Conservation (phyloP, 2,113 vertebrate species). For the Oncorhynchus masou region DNA sequence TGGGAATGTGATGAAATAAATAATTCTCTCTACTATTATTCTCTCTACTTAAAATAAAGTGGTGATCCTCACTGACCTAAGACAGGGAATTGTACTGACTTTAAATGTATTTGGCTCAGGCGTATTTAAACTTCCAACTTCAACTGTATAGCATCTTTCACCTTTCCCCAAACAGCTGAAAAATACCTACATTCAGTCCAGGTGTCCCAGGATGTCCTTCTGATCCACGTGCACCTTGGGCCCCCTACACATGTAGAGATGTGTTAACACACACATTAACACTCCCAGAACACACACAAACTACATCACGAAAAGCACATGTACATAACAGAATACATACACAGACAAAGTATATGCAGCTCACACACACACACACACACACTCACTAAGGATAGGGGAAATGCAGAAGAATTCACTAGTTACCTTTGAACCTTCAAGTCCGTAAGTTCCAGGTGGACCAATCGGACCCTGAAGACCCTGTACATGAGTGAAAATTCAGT, state of each 20-base stretch:
- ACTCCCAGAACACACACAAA: not conserved
- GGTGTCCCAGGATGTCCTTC: slow-evolving; percentile 17
- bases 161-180: not conserved
- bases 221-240: slow-evolving; percentile 4
- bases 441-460: slow-evolving; percentile 43
- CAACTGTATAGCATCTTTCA: not conserved
- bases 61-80: too few relatives aligned
- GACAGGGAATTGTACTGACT: too few relatives aligned
- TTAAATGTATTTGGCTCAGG: too few relatives aligned
- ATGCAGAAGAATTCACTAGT: not conserved
- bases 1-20: too few relatives aligned
- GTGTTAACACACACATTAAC: not conserved
- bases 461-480: slow-evolving; percentile 45
- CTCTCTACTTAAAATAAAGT: too few relatives aligned
- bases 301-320: not conserved
- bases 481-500: not conserved
- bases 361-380: not conserved
- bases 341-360: not conserved
- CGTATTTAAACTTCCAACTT: too few relatives aligned
- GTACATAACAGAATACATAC: not conserved
- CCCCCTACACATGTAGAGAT: slow-evolving; percentile 6
- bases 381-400: not conserved
- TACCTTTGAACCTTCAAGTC: slow-evolving; percentile 50
- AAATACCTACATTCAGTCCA: slow-evolving; percentile 15
- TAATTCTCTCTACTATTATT: too few relatives aligned